These are phyloP conservation scores for Spisula solida DNA, from an alignment of 2,888 invertebrate genomes.

Conservation along the genomic window DNA sequence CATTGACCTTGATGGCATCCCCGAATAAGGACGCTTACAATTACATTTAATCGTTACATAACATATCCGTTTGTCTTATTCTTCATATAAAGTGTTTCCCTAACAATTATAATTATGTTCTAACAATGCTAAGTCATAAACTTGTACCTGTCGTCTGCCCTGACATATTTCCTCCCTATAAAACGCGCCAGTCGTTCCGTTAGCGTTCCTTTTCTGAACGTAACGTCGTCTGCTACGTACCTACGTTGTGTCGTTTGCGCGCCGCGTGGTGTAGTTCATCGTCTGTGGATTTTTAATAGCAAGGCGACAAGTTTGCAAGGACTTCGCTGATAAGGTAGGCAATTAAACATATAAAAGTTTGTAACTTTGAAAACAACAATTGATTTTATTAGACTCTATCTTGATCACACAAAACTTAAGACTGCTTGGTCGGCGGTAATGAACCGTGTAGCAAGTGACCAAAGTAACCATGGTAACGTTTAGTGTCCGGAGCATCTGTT, in stretches of 20 bases:
- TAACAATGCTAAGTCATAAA: constrained; percentile 12
- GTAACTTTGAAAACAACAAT: no score
- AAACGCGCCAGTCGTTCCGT: neutral
- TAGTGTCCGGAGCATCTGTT: no score
- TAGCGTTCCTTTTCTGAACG: constrained; percentile 41
- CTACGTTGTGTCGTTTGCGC: neutral
- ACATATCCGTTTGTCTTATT: neutral
- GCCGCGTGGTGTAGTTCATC: neutral
- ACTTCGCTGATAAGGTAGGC: no score
- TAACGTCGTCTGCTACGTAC: neutral
- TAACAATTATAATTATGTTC: neutral
- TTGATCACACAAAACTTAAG: no score
- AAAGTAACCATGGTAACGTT: no score
- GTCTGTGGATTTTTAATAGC: constrained; percentile 10
- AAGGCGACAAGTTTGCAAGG: neutral
- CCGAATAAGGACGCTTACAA: neutral
- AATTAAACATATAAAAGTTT: no score
- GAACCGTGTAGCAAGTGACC: no score
- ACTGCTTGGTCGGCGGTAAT: no score
- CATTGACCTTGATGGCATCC: neutral
- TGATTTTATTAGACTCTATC: no score
- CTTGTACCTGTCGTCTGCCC: neutral
- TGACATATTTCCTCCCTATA: constrained; percentile 39
- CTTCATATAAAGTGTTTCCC: neutral
- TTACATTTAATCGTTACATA: neutral